Evolutionary conservation across 2,888 invertebrate genomes (phyloP).

Genomic region (Gandaritis pyraliata): DNA sequence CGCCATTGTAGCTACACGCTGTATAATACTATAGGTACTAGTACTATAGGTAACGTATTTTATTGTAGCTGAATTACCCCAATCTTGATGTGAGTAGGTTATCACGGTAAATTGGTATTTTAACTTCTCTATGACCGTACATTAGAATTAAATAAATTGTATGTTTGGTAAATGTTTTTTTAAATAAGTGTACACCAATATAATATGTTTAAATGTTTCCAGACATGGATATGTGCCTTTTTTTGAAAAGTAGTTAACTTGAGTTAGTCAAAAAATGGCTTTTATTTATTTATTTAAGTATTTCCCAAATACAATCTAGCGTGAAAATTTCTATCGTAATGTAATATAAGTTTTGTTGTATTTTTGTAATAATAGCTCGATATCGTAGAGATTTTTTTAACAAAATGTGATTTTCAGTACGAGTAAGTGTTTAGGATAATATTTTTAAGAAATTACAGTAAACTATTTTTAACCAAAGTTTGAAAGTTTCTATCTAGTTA

Average conservation of each 20-base stretch:
- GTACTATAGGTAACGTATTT: neutral
- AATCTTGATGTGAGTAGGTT: slow-evolving; percentile 13
- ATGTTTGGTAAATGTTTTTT: slow-evolving; percentile 9
- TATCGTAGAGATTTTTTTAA: slow-evolving; percentile 5
- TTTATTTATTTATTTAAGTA: neutral
- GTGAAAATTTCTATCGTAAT: neutral
- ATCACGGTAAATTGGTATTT: neutral
- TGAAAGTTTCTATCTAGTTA: neutral
- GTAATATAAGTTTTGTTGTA: neutral
- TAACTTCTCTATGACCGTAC: slow-evolving; percentile 1
- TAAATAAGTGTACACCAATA: slow-evolving; percentile 33
- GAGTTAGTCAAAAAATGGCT: neutral
- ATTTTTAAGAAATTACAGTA: slow-evolving; percentile 12
- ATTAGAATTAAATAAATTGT: neutral
- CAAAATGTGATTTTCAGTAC: slow-evolving; percentile 15
- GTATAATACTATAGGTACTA: neutral
- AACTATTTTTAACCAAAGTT: slow-evolving; percentile 13
- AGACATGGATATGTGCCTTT: slow-evolving; percentile 71
- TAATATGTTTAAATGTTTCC: slow-evolving; percentile 42
- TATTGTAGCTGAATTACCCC: slow-evolving; percentile 4
- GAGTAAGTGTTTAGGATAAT: slow-evolving; percentile 10
- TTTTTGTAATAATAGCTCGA: slow-evolving; percentile 9
- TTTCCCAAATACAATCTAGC: neutral
- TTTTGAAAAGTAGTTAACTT: slow-evolving; percentile 50
- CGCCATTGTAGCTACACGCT: too few relatives aligned